Evolutionary conservation across 2,113 vertebrate genomes (phyloP).

Genomic region (Grammomys dolichurus): DNA sequence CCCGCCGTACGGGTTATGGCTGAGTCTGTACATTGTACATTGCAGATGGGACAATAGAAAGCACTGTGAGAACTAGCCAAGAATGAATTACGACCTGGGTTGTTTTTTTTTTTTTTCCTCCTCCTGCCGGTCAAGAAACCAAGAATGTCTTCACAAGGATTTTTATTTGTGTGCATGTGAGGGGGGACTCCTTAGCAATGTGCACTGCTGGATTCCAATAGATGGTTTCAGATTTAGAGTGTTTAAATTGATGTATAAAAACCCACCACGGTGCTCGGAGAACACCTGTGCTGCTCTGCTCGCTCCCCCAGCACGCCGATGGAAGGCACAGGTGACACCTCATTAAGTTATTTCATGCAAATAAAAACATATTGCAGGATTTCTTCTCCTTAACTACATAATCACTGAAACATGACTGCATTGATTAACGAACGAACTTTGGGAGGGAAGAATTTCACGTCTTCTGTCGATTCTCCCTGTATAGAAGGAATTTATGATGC

Average conservation of each 20-base stretch:
- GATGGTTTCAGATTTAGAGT: slow-evolving; percentile 78
- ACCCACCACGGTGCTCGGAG: slow-evolving; percentile 53
- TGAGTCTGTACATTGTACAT: slow-evolving; percentile 84
- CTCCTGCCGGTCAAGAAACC: slow-evolving; percentile 75
- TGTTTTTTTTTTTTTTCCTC: slow-evolving; percentile 55
- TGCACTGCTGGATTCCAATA: slow-evolving; percentile 67
- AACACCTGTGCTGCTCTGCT: slow-evolving; percentile 83
- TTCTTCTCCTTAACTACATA: slow-evolving; percentile 81
- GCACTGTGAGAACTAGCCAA: slow-evolving; percentile 84
- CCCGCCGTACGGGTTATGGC: slow-evolving; percentile 81
- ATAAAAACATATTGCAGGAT: slow-evolving; percentile 84
- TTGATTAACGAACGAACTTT: slow-evolving; percentile 84
- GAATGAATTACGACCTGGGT: slow-evolving; percentile 80
- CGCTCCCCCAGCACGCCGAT: slow-evolving; percentile 67
- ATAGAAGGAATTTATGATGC: slow-evolving; percentile 83
- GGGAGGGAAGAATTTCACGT: slow-evolving; percentile 76
- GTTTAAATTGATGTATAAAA: slow-evolving; percentile 82
- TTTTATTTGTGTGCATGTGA: slow-evolving; percentile 65
- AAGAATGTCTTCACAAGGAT: slow-evolving; percentile 73
- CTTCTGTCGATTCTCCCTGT: slow-evolving; percentile 81
- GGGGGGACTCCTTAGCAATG: slow-evolving; percentile 53
- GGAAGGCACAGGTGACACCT: slow-evolving; percentile 83
- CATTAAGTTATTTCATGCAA: slow-evolving; percentile 87
- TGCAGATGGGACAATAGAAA: slow-evolving; percentile 84
- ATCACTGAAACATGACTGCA: slow-evolving; percentile 82